Evolutionary conservation across 2,113 vertebrate species (phyloP), one percentile per base, ranked within the genome.

Genomic region (rat (Rattus norvegicus)): DNA sequence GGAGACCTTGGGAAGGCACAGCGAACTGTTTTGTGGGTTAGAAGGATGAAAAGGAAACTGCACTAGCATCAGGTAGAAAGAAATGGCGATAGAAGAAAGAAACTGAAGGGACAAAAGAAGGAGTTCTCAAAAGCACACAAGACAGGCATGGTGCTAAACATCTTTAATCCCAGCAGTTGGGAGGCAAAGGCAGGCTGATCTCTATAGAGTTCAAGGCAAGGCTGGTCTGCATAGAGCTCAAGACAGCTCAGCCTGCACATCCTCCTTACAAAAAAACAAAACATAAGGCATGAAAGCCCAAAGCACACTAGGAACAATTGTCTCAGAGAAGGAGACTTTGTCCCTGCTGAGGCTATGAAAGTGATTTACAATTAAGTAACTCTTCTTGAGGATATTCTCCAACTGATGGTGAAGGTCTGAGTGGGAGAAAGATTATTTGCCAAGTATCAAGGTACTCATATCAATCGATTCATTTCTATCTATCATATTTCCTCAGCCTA

Each of bases 351-450:
- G 77, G 36, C 65, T 92, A 93, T 94, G 94, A 86, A 67, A 77
- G 87, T 94, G 83, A 95, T 90, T 97, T 93, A 91, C 72, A 93
- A 87, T 95, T 96, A 97, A 97, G 61, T 91, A 96, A 85, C 33
- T 93, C 75, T 92, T 96, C 56, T 85, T 88, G 59, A 92, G 77
- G 85, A 4, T 3, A 49, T 81, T 61, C n/a, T 96, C n/a, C 89
- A 96, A 76, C 72, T 86, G 91, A 88, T 65, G 85, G 75, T 56
- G 43, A 92, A 94, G 67, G 5, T 93, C 65, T 84, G 56, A 94
- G 65, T 76, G 75, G 70, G 14, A 1, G 83, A 49, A 92, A 43
- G 39, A 73, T 28, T 2, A 5, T 72, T 97, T 49, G 94, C 54
- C 61, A 86, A 79, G 47, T 69, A 90, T 76, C 7, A 92, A 94